phyloP scores from a whole-genome alignment of 53 echinoderm and acorn worm species.

The Actinopyga echinites region DNA sequence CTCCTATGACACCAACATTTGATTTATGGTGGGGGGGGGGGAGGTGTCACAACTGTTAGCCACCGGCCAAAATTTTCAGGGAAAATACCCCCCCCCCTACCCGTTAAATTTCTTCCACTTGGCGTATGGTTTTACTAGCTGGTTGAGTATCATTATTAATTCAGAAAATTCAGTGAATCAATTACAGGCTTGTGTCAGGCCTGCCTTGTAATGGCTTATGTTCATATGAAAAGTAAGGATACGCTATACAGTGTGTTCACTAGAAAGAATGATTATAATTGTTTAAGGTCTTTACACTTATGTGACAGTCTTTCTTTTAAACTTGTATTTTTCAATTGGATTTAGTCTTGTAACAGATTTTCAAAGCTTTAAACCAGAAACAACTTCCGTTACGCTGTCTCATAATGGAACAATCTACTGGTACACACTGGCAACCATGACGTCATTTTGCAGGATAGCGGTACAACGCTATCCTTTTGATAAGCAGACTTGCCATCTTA shows the following conservation, averaged over 20 bases:
- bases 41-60: too few relatives aligned
- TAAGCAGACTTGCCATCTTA: background rate
- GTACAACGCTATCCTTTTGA: constrained; percentile 1
- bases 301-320: background rate
- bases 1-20: too few relatives aligned
- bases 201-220: too few relatives aligned
- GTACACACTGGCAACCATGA: constrained; percentile 3
- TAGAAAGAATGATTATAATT: background rate
- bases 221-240: too few relatives aligned
- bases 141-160: too few relatives aligned
- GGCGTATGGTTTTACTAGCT: too few relatives aligned
- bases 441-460: constrained; percentile 1
- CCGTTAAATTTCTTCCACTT: too few relatives aligned
- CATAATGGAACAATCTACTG: background rate
- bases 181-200: too few relatives aligned
- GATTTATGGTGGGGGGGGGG: too few relatives aligned
- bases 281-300: background rate
- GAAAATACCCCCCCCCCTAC: too few relatives aligned
- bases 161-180: too few relatives aligned
- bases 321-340: background rate
- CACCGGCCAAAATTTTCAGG: too few relatives aligned
- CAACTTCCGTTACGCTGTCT: background rate
- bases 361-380: background rate
- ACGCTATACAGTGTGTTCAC: background rate
- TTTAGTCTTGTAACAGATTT: background rate